Percentiles rank a stretch among this genome's conserved stretches.
These are phyloP conservation scores for Crocodylus rhombifer DNA, from an alignment of 2,797 vertebrate genomes.

Conservation along the genomic window DNA sequence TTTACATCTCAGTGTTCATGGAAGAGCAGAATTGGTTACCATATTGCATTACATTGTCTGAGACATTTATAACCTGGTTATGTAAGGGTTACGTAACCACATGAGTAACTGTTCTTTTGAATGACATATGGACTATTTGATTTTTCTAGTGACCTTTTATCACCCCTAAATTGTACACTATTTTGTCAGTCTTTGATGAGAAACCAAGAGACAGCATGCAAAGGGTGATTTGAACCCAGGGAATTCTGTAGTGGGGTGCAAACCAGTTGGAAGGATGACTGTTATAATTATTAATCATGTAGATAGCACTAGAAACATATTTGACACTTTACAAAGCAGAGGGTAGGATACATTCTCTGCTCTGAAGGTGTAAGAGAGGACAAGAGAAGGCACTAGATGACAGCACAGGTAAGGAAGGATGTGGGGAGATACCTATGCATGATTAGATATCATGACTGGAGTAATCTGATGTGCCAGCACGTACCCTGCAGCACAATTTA, in stretches of 20 bases:
- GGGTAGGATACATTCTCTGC: not conserved
- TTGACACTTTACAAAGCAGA: not conserved
- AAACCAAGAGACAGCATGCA: not conserved
- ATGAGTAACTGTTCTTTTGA: not conserved
- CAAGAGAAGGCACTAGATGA: not conserved
- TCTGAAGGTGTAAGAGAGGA: not conserved
- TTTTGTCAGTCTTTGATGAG: not conserved
- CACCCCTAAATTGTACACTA: not conserved
- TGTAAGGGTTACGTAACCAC: not conserved
- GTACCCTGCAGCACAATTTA: not conserved
- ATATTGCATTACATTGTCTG: not conserved
- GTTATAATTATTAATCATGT: not conserved
- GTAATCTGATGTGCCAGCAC: not conserved
- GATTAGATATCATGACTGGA: not conserved
- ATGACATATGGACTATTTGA: not conserved
- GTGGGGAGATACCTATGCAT: not conserved
- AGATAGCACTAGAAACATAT: not conserved
- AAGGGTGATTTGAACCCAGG: not conserved
- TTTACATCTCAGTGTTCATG: accelerated
- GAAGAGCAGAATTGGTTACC: not conserved
- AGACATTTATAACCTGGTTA: not conserved
- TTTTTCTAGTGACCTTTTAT: conserved; percentile 27
- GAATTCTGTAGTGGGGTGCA: accelerated
- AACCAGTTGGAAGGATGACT: not conserved
- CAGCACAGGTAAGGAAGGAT: not conserved